These are phyloP conservation scores for Neelides sp. DNA, from an alignment of 1,140 invertebrate species.

Conservation along the genomic window DNA sequence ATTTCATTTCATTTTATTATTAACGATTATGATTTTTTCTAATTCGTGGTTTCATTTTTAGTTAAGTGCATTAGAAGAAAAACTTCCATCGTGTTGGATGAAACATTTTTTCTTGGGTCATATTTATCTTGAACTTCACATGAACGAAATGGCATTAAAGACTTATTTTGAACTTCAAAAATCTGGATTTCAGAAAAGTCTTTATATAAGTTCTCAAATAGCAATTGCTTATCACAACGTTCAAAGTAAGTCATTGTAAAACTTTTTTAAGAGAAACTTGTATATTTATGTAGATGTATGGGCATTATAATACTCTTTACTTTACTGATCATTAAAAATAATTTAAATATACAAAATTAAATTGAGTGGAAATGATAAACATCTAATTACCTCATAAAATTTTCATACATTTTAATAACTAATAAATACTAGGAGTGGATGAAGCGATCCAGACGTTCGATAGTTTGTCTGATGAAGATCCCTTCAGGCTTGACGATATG, in stretches of 20 bases:
- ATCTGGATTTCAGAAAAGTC: conserved; percentile 70
- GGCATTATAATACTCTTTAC: too few species aligned
- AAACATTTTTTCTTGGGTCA: conserved; percentile 84
- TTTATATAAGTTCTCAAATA: conserved; percentile 81
- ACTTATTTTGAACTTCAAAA: conserved; percentile 59
- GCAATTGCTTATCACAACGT: conserved; percentile 85
- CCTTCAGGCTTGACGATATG: conserved; percentile 84
- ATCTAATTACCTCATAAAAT: too few species aligned
- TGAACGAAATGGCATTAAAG: conserved; percentile 76
- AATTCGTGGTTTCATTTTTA: conserved; percentile 33
- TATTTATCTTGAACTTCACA: conserved; percentile 76
- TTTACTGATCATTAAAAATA: too few species aligned
- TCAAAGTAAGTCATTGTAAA: conserved; percentile 56
- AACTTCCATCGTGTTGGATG: conserved; percentile 84
- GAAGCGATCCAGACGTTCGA: conserved; percentile 73
- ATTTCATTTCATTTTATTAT: conserved; percentile 13
- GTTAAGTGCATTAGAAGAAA: conserved; percentile 45
- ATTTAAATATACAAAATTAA: too few species aligned
- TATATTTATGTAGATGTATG: neutral
- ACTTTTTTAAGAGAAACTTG: conserved; percentile 7
- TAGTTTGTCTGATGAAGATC: conserved; percentile 69
- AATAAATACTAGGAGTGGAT: conserved; percentile 77
- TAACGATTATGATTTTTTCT: conserved; percentile 8
- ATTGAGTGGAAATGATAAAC: too few species aligned
- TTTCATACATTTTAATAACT: neutral